phyloP scores from a whole-genome alignment of 1,140 invertebrate species.

The Lasaia peninsularis region DNA sequence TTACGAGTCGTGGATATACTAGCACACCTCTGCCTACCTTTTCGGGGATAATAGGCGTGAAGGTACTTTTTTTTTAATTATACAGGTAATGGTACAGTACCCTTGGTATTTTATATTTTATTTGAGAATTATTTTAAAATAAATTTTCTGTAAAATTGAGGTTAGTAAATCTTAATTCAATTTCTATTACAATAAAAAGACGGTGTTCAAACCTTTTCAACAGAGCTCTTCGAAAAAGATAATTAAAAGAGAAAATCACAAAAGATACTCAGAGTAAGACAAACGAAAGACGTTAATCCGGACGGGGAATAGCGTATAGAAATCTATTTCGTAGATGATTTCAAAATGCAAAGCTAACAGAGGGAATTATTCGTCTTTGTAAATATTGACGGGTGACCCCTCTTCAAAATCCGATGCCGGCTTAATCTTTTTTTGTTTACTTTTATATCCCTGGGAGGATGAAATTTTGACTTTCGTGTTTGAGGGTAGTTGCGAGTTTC shows the following conservation, averaged over 20 bases:
- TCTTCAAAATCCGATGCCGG: conserved; percentile 20
- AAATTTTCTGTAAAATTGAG: no score
- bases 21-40: no score
- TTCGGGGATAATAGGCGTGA: no score
- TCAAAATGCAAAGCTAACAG: conserved; percentile 35
- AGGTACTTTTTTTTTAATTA: no score
- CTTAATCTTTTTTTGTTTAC: conserved; percentile 36
- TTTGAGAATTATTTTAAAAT: no score
- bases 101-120: no score
- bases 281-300: conserved; percentile 19
- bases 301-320: conserved; percentile 14
- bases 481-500: background rate
- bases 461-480: conserved; percentile 14
- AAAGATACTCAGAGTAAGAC: conserved; percentile 15
- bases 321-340: conserved; percentile 24
- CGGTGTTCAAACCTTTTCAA: background rate
- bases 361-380: conserved; percentile 31
- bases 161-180: no score
- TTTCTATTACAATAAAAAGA: no score
- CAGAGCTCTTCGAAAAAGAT: background rate
- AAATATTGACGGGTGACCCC: conserved; percentile 39
- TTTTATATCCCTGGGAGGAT: conserved; percentile 24
- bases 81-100: no score
- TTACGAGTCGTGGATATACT: no score
- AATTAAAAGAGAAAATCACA: conserved; percentile 15